Evolutionary conservation across 2,113 vertebrate species (phyloP).

Genomic region (Mustelus asterias): DNA sequence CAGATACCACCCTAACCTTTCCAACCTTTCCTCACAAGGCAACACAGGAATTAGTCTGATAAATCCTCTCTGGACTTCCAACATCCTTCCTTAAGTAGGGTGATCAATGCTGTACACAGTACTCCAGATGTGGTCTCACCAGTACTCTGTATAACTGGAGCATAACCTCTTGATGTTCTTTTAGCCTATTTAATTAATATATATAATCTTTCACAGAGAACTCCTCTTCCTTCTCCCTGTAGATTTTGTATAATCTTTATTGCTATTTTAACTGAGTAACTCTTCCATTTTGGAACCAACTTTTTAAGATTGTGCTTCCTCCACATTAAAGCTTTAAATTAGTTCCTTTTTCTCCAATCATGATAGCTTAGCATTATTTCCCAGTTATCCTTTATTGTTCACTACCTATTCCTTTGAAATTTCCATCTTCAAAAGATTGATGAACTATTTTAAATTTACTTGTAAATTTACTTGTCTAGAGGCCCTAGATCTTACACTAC

Average conservation of each 20-base stretch:
- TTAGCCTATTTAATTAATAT: neutral
- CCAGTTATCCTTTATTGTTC: neutral
- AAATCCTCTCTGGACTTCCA: no score
- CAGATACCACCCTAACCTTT: no score
- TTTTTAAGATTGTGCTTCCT: neutral
- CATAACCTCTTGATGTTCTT: neutral
- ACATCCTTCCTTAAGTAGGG: no score
- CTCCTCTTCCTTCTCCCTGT: neutral
- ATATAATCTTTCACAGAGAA: neutral
- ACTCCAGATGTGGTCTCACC: no score
- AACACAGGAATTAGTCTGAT: no score
- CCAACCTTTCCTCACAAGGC: no score
- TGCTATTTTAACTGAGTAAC: neutral
- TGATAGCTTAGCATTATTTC: neutral
- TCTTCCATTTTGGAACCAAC: neutral
- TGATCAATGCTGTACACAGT: no score
- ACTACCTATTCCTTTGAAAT: neutral
- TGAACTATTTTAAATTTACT: neutral
- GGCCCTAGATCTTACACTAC: neutral
- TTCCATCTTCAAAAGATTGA: neutral
- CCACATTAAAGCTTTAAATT: neutral
- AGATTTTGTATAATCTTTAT: neutral
- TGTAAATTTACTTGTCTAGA: neutral
- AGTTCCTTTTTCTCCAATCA: neutral
- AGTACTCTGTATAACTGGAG: no score